Base-by-base conservation (phyloP, 1,140 invertebrate species). In the Ruditapes philippinarum region DNA sequence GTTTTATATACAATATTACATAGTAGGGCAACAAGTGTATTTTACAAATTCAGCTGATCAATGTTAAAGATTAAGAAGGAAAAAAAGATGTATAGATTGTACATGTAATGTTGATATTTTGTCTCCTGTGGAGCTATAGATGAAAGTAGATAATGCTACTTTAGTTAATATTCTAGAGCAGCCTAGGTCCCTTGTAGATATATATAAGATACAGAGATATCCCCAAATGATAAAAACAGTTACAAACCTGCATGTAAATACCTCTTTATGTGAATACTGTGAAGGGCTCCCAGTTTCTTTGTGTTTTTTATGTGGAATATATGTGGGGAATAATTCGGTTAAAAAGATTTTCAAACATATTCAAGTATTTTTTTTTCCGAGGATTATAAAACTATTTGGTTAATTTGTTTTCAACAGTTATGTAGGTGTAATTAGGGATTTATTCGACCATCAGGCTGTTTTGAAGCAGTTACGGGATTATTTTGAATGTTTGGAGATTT, bases 181-280 rank as follows among this genome's bases (percentile, higher is more conserved):
- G 33, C n/a, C 9, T 22, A 49, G 80, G 80, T 51, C 80, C 80
- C 80, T 68, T 68, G 33, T 25, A 82, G 80, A 82, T 82, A 51
- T 57, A 78, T 31, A 22, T 25, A 49, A 68, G 80, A 82, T 82
- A 65, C 33, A 49, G 36, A 49, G 60, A 65, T 65, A 82, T 40
- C 57, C 80, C 57, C 33, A 65, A 79, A 51, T 65, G 51, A 81
- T 88, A 81, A 80, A 82, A 60, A 74, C 36, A 82, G 54, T 82
- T 86, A 40, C 49, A 28, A 40, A 76, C 45, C 51, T 22, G 9
- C 60, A 14, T n/a, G n/a, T 1, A 33, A 2, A 11, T 70, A 11
- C 14, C 33, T 70, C 33, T 70, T 40, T 36, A 45, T 36, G 65
- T 70, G 65, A 33, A 38, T 40, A 17, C 5, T 36, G 65, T 70